A percentile compares a stretch with the other conserved stretches of the same genome.
These are phyloP conservation scores for Nicator chloris DNA, from an alignment of 2,113 vertebrate genomes.

Conservation along the genomic window DNA sequence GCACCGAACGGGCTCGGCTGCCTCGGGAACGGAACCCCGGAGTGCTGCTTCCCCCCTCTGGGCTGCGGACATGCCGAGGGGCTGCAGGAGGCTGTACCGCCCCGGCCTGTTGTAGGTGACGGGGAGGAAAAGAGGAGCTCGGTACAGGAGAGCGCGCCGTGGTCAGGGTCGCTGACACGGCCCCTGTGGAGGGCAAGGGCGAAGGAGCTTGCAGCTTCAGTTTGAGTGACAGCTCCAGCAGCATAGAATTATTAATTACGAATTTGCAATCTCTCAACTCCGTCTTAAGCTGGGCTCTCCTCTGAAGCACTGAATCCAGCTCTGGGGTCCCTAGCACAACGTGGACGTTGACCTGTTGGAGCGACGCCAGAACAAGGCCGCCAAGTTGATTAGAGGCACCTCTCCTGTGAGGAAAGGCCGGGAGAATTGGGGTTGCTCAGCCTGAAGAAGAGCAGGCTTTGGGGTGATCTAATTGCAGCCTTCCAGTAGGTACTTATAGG, in stretches of 20 bases:
- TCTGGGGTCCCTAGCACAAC: background rate
- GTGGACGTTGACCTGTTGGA: background rate
- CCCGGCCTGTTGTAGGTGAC: too few relatives aligned
- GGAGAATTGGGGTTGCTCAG: background rate
- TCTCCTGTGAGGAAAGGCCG: background rate
- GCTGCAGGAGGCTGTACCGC: background rate
- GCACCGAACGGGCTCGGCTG: rapidly evolving
- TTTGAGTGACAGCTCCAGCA: background rate
- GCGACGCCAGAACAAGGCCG: background rate
- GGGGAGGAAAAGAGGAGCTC: background rate
- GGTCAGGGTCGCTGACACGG: background rate
- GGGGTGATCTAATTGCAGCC: background rate
- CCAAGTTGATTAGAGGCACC: background rate
- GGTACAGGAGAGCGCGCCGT: background rate
- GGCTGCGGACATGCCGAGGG: background rate
- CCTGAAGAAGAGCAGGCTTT: background rate
- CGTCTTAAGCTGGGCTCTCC: background rate
- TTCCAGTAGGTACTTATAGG: background rate
- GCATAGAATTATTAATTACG: too few relatives aligned
- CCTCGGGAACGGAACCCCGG: too few relatives aligned
- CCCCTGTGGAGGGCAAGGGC: background rate
- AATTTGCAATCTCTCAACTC: background rate
- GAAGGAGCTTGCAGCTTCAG: background rate
- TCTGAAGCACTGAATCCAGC: background rate
- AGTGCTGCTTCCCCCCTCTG: background rate